Percentiles rank a stretch among this genome's conserved stretches.
Evolutionary conservation across 2,113 vertebrate genomes (phyloP).

Genomic region (Taurulus bubalis): DNA sequence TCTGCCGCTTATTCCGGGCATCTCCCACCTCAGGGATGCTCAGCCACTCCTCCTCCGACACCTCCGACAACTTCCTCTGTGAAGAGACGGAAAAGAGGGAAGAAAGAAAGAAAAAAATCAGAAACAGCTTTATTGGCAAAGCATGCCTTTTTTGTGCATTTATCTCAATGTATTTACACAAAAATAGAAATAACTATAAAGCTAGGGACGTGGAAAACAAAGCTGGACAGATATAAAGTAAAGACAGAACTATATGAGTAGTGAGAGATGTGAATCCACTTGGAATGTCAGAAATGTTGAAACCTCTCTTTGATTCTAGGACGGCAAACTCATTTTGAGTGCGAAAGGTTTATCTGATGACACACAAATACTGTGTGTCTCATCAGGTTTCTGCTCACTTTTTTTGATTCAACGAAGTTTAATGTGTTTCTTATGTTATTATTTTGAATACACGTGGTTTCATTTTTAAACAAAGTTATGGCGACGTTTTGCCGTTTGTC

Average conservation of each 20-base stretch:
- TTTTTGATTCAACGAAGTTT: no score
- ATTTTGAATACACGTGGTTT: background rate
- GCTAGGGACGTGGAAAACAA: background rate
- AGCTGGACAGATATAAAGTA: background rate
- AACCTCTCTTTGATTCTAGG: background rate
- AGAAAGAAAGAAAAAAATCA: background rate
- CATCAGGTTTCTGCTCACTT: no score
- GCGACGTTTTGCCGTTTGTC: no score
- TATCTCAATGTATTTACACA: no score
- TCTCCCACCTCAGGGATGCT: slow-evolving; percentile 99
- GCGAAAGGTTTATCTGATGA: background rate
- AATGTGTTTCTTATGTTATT: no score
- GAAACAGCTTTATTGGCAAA: no score
- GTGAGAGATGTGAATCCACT: background rate
- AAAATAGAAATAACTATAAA: no score
- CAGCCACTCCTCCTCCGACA: slow-evolving; percentile 98
- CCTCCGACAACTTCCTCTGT: slow-evolving; percentile 94
- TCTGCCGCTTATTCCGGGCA: slow-evolving; percentile 96
- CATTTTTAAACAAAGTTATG: background rate
- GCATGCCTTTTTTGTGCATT: no score
- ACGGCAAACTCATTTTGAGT: background rate
- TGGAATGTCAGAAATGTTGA: background rate
- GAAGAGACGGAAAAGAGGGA: background rate
- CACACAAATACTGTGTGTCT: no score
- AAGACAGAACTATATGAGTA: background rate